Percentiles rank a stretch among this genome's conserved stretches.
Evolutionary conservation across 2,113 vertebrate species (phyloP).

Genomic region (Seriola rivoliana): DNA sequence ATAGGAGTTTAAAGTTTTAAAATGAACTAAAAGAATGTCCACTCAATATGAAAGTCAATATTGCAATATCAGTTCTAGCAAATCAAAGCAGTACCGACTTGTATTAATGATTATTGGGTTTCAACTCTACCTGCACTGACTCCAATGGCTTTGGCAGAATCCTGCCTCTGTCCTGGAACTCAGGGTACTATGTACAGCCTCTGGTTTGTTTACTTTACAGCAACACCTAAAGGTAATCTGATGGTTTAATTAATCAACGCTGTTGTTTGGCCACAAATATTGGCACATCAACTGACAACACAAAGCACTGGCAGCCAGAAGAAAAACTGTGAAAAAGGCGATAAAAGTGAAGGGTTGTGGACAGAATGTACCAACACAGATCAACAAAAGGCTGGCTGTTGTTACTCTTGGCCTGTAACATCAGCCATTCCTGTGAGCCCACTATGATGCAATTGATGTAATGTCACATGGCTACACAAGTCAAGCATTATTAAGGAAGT

Average conservation of each 20-base stretch:
- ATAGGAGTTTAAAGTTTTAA: not conserved
- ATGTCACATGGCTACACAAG: slow-evolving; percentile 8
- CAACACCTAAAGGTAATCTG: slow-evolving; percentile 11
- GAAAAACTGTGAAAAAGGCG: not conserved
- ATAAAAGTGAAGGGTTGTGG: slow-evolving; percentile 38
- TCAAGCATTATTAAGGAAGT: no score
- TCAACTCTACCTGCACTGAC: not conserved
- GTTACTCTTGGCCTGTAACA: slow-evolving; percentile 18
- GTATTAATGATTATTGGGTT: not conserved
- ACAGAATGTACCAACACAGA: slow-evolving; percentile 51
- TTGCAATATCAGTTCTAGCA: not conserved
- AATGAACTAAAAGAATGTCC: not conserved
- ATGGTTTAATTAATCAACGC: slow-evolving; percentile 8
- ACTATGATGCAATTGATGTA: slow-evolving; percentile 18
- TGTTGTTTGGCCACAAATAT: not conserved
- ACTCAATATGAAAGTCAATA: not conserved
- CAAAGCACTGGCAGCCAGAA: not conserved
- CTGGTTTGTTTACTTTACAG: slow-evolving; percentile 9
- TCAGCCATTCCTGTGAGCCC: slow-evolving; percentile 51
- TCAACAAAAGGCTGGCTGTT: slow-evolving; percentile 55
- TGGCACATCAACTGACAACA: not conserved
- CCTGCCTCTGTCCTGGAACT: not conserved
- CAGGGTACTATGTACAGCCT: not conserved
- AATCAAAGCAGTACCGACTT: not conserved
- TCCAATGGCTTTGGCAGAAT: not conserved